These are phyloP conservation scores for Arrhamphus sclerolepis DNA, from an alignment of 2,797 vertebrate genomes.

Conservation along the genomic window DNA sequence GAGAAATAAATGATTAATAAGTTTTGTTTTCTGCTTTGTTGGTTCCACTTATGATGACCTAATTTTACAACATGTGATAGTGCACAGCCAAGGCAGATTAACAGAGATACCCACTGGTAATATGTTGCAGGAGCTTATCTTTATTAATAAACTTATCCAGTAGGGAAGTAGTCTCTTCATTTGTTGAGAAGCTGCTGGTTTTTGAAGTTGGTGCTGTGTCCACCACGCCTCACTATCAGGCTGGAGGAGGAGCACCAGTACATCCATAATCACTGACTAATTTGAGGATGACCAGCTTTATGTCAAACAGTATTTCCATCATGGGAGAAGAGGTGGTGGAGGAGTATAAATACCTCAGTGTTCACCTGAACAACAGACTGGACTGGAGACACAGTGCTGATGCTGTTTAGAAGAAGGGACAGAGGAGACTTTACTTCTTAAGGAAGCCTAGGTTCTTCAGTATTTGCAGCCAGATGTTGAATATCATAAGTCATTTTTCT, in stretches of 20 bases:
- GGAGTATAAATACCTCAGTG: too few relatives aligned
- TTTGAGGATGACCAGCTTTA: too few relatives aligned
- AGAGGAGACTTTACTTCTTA: too few relatives aligned
- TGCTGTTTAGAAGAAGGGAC: too few relatives aligned
- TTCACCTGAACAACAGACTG: too few relatives aligned
- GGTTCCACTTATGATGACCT: slow-evolving; percentile 34
- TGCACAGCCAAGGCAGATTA: slow-evolving; percentile 4
- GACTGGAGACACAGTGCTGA: too few relatives aligned
- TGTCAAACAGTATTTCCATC: too few relatives aligned
- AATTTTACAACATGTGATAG: slow-evolving; percentile 28
- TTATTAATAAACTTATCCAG: slow-evolving; percentile 1
- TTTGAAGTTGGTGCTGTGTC: slow-evolving; percentile 19
- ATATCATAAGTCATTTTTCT: too few relatives aligned
- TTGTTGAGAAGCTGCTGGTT: slow-evolving; percentile 12
- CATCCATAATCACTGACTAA: slow-evolving; percentile 25
- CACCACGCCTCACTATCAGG: slow-evolving; percentile 39
- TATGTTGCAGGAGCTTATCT: slow-evolving; percentile 10
- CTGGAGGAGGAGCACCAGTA: slow-evolving; percentile 39
- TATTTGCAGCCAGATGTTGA: too few relatives aligned
- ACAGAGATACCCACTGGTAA: neutral
- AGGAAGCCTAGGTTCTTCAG: too few relatives aligned
- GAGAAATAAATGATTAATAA: slow-evolving; percentile 55
- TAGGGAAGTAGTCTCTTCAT: neutral
- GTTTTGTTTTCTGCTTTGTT: slow-evolving; percentile 30
- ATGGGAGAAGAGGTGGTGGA: too few relatives aligned